These are phyloP conservation scores for Parthenolecanium corni DNA, from an alignment of 2,888 invertebrate species.

Conservation along the genomic window DNA sequence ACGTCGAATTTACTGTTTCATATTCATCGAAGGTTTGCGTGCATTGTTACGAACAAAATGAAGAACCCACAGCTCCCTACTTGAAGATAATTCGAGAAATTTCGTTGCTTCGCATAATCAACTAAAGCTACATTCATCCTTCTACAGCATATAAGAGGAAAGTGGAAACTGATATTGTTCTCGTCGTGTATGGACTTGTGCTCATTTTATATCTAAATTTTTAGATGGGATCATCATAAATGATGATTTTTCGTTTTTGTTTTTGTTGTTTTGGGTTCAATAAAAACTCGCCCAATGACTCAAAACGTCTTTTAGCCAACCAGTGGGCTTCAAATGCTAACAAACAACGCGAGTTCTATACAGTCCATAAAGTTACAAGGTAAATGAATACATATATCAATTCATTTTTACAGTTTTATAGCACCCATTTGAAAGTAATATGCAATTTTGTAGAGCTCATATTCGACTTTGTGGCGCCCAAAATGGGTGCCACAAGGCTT, in stretches of 20 bases:
- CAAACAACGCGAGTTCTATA: slow-evolving; percentile 28
- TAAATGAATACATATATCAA: background rate
- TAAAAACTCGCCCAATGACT: slow-evolving; percentile 18
- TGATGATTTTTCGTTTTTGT: slow-evolving; percentile 30
- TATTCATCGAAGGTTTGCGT: background rate
- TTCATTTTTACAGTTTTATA: background rate
- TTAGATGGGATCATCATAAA: background rate
- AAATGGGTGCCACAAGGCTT: no score
- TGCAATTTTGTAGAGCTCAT: no score
- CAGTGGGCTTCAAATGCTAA: slow-evolving; percentile 1
- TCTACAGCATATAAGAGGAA: no score
- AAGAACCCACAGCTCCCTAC: no score
- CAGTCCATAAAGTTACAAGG: slow-evolving; percentile 32
- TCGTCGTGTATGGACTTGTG: no score
- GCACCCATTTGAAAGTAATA: slow-evolving; percentile 22
- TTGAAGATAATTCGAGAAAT: no score
- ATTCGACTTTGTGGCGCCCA: no score
- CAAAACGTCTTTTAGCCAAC: slow-evolving; percentile 25
- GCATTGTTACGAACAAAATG: no score
- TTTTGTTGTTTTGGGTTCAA: slow-evolving; percentile 30
- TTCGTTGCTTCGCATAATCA: no score
- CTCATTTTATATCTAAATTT: background rate
- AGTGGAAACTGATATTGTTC: no score
- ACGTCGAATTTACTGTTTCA: background rate
- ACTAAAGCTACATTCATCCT: no score